Evolutionary conservation across 2,113 vertebrate genomes (phyloP).

Genomic region (Condylura cristata): DNA sequence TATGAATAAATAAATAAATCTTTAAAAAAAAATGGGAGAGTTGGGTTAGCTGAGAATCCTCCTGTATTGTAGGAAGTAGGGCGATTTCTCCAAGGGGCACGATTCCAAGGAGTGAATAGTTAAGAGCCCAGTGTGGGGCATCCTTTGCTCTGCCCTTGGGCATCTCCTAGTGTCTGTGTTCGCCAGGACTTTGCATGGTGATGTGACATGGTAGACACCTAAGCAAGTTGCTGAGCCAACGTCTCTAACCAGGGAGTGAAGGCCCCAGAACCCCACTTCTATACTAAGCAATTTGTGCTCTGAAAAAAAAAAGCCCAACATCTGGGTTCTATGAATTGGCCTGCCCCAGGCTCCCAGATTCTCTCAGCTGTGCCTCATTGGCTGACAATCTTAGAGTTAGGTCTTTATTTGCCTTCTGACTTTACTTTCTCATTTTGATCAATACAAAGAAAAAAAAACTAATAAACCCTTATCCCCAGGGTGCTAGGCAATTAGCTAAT

Average conservation of each 20-base stretch:
- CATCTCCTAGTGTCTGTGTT: not conserved
- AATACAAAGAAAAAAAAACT: not conserved
- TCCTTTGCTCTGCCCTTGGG: fast-evolving
- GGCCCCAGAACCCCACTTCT: not conserved
- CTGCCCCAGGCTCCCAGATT: not conserved
- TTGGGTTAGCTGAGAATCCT: not conserved
- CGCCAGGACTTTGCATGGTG: too few relatives aligned
- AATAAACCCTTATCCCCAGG: not conserved
- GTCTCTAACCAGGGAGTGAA: not conserved
- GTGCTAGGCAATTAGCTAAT: not conserved
- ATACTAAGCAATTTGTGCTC: not conserved
- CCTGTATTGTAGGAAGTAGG: not conserved
- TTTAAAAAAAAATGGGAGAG: not conserved
- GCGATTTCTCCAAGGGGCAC: not conserved
- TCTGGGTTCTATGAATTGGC: not conserved
- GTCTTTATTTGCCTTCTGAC: not conserved
- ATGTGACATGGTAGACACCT: fast-evolving
- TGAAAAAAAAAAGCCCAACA: not conserved
- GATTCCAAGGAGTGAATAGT: not conserved
- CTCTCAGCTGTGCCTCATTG: not conserved
- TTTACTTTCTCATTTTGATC: slow-evolving; percentile 36
- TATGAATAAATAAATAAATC: too few relatives aligned
- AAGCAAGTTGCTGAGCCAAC: not conserved
- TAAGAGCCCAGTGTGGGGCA: not conserved
- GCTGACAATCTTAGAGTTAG: not conserved